These are phyloP conservation scores for Columba guinea DNA, from an alignment of 2,797 vertebrate species.

Conservation along the genomic window DNA sequence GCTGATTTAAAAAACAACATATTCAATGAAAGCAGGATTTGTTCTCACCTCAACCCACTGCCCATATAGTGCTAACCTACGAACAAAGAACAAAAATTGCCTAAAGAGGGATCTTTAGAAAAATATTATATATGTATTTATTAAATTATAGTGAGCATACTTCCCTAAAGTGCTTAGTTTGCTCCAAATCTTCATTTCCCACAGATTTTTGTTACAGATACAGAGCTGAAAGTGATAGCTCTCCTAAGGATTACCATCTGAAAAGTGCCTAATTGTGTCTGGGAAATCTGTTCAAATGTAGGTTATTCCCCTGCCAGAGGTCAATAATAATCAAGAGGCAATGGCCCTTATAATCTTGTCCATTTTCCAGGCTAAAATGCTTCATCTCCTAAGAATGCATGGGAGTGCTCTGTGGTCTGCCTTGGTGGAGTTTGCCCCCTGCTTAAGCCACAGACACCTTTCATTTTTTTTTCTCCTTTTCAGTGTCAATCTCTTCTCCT, in stretches of 20 bases:
- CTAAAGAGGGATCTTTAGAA: neutral
- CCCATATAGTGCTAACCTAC: neutral
- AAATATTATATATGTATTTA: neutral
- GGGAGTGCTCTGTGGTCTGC: constrained; percentile 7
- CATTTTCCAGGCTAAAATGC: constrained; percentile 1
- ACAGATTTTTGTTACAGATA: neutral
- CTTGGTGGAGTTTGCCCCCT: neutral
- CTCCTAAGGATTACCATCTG: neutral
- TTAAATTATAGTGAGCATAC: neutral
- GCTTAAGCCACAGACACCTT: neutral
- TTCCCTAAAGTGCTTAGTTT: neutral
- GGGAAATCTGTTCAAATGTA: neutral
- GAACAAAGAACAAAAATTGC: neutral
- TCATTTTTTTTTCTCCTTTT: neutral
- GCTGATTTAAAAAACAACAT: neutral
- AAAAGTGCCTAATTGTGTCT: neutral
- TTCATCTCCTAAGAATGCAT: constrained; percentile 34
- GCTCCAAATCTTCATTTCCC: neutral
- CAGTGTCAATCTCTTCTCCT: neutral
- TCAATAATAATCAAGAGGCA: neutral
- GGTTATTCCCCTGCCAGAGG: neutral
- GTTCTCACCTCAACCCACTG: neutral
- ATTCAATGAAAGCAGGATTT: neutral
- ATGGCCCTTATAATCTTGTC: neutral
- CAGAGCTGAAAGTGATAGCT: neutral